phyloP scores from a whole-genome alignment of 2,888 invertebrate species.

The Cordilura impudica region DNA sequence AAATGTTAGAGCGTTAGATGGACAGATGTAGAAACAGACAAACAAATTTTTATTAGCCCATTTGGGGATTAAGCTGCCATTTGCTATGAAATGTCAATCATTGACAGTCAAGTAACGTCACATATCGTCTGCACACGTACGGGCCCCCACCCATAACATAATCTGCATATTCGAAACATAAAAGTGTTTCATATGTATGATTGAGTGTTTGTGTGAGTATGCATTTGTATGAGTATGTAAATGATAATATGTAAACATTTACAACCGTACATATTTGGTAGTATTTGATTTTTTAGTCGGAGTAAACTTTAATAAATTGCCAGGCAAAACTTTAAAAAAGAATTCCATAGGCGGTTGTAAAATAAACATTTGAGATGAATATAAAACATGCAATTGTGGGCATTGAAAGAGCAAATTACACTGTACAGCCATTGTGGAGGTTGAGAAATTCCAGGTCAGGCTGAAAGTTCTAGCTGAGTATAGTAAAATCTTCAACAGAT shows the following conservation, averaged over 20 bases:
- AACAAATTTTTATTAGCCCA: conserved; percentile 62
- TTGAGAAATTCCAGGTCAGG: no score
- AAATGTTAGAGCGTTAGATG: conserved; percentile 52
- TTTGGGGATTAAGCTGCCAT: conserved; percentile 64
- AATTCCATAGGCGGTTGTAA: conserved; percentile 8
- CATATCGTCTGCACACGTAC: conserved; percentile 61
- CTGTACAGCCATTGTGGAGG: no score
- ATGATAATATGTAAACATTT: conserved; percentile 60
- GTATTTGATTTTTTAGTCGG: conserved; percentile 42
- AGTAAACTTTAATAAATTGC: conserved; percentile 60
- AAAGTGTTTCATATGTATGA: not conserved
- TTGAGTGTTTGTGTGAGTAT: not conserved
- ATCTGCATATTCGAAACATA: not conserved
- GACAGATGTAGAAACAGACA: conserved; percentile 43
- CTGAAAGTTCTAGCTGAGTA: no score
- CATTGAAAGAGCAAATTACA: not conserved
- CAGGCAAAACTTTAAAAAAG: conserved; percentile 38
- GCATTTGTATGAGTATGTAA: conserved; percentile 16
- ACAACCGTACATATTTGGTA: conserved; percentile 38
- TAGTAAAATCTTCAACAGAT: no score
- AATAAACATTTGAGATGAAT: not conserved
- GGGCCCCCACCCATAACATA: no score
- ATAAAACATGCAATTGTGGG: not conserved
- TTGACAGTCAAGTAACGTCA: conserved; percentile 63
- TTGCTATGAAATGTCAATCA: conserved; percentile 65